phyloP scores from a whole-genome alignment of 2,797 vertebrate species.

The Leuciscus waleckii region DNA sequence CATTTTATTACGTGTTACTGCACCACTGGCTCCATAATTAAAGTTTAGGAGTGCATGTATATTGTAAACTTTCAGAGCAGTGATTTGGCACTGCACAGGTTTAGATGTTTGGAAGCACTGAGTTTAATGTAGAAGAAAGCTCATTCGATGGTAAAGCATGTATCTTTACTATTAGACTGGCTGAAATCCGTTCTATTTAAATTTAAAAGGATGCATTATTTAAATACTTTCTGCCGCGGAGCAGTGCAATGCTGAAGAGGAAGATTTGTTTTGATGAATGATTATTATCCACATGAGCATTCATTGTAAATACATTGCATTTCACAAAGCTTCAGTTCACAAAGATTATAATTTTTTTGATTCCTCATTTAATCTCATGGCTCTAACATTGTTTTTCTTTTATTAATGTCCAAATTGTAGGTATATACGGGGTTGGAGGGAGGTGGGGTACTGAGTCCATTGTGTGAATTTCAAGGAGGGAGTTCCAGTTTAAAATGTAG shows the following conservation, averaged over 20 bases:
- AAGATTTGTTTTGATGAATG: conserved; percentile 29
- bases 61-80: conserved; percentile 40
- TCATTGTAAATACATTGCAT: conserved; percentile 25
- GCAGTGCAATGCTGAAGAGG: conserved; percentile 2
- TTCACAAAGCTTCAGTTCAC: neutral
- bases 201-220: conserved; percentile 56
- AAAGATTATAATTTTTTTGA: neutral
- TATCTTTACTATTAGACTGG: conserved; percentile 44
- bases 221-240: conserved; percentile 34
- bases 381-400: neutral
- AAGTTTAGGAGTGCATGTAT: conserved; percentile 43
- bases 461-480: neutral
- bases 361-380: neutral
- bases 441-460: neutral
- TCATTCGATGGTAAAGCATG: conserved; percentile 34
- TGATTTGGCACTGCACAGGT: conserved; percentile 29
- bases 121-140: conserved; percentile 39
- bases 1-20: conserved; percentile 32
- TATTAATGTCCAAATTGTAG: neutral
- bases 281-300: conserved; percentile 12
- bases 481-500: neutral
- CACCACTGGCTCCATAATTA: conserved; percentile 19
- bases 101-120: conserved; percentile 11
- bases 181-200: conserved; percentile 52
- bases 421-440: neutral